These are phyloP conservation scores for Tapirus terrestris DNA, from an alignment of 2,113 vertebrate genomes.

Conservation along the genomic window DNA sequence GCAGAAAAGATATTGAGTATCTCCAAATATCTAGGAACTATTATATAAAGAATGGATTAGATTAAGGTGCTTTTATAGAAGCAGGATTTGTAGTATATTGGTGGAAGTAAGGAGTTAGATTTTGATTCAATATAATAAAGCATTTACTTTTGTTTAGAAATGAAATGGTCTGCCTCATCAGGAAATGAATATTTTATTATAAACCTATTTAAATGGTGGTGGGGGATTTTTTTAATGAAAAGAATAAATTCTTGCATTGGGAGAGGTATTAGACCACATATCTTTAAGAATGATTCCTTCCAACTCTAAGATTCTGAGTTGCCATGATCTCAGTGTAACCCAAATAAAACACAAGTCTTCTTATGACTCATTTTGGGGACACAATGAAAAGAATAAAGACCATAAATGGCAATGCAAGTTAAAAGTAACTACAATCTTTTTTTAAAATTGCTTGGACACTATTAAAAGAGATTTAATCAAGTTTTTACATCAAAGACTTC, in stretches of 20 bases:
- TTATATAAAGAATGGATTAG: not conserved
- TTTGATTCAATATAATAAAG: not conserved
- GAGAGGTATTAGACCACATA: not conserved
- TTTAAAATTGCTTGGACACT: not conserved
- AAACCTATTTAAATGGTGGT: not conserved
- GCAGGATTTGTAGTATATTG: not conserved
- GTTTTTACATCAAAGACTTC: not conserved
- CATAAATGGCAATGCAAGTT: not conserved
- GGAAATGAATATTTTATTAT: not conserved
- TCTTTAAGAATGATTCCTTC: not conserved
- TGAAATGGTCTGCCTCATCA: not conserved
- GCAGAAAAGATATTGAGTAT: not conserved
- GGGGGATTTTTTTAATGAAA: not conserved
- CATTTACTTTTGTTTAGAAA: not conserved
- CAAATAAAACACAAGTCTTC: not conserved
- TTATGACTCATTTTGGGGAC: not conserved
- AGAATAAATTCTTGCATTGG: not conserved
- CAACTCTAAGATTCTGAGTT: not conserved
- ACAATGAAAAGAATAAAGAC: not conserved
- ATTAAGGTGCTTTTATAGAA: not conserved
- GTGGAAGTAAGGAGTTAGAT: not conserved
- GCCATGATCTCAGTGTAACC: not conserved
- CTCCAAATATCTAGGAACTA: not conserved
- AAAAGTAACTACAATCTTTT: not conserved
- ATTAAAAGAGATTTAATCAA: not conserved